Evolutionary conservation across 2,797 vertebrate species (phyloP).

Genomic region (Lophius americanus): DNA sequence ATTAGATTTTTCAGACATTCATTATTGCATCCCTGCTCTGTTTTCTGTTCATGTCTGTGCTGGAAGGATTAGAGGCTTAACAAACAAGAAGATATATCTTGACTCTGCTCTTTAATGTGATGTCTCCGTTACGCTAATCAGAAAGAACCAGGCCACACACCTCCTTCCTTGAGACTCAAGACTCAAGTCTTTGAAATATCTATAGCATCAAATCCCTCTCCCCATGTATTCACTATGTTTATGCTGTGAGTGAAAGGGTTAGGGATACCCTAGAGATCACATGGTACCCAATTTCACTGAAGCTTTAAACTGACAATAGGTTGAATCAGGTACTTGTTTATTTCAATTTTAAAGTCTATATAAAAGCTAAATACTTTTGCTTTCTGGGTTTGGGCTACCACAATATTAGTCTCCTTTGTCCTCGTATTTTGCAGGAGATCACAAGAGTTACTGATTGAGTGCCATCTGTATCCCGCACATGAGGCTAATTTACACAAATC

Average conservation of each 20-base stretch:
- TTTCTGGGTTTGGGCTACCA: slow-evolving; percentile 27
- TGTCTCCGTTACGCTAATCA: slow-evolving; percentile 53
- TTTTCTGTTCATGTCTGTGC: slow-evolving; percentile 52
- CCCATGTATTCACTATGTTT: slow-evolving; percentile 15
- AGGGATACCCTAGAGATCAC: slow-evolving; percentile 24
- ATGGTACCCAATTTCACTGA: slow-evolving; percentile 1
- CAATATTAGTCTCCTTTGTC: slow-evolving; percentile 29
- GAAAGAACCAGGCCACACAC: slow-evolving; percentile 18
- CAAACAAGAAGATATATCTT: slow-evolving; percentile 42
- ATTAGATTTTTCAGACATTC: slow-evolving; percentile 75
- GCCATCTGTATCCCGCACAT: slow-evolving; percentile 70
- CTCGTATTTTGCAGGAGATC: slow-evolving; percentile 46
- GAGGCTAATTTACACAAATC: slow-evolving; percentile 66
- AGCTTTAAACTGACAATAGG: slow-evolving; percentile 2
- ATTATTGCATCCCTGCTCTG: slow-evolving; percentile 60
- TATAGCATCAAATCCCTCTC: background rate
- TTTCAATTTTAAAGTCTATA: slow-evolving; percentile 18
- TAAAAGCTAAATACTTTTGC: background rate
- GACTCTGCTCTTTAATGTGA: slow-evolving; percentile 52
- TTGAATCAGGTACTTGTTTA: background rate
- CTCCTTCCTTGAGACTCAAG: slow-evolving; percentile 21
- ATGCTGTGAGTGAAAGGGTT: slow-evolving; percentile 5
- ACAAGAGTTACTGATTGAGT: slow-evolving; percentile 66
- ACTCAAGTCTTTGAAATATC: slow-evolving; percentile 22
- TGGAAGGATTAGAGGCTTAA: slow-evolving; percentile 58